Base-by-base conservation (phyloP, 30 jellyfish, hydroid and myxozoan species). In the Cassiopea andromeda region DNA sequence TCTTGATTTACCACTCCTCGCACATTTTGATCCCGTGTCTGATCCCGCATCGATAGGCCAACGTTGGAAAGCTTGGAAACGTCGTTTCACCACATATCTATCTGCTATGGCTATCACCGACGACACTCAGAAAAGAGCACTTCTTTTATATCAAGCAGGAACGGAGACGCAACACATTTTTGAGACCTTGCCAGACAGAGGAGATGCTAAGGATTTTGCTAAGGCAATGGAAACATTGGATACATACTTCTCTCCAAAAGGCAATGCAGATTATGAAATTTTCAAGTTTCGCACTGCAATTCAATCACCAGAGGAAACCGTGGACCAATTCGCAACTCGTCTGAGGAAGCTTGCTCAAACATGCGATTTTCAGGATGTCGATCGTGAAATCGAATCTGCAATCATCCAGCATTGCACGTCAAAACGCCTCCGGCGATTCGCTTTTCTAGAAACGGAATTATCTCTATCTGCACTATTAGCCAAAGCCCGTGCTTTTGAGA, bases 101-200 rank as follows among this genome's bases (percentile, higher is more conserved):
- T n/a, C n/a, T n/a, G n/a, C n/a, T n/a, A n/a, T n/a, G n/a, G n/a
- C n/a, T n/a, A n/a, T n/a, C n/a, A n/a, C n/a, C n/a, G n/a, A n/a
- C n/a, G n/a, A n/a, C n/a, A n/a, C n/a, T n/a, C n/a, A n/a, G n/a
- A n/a, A n/a, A n/a, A n/a, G n/a, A n/a, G n/a, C n/a, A n/a, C n/a
- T n/a, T n/a, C n/a, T n/a, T n/a, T n/a, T n/a, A n/a, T n/a, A n/a
- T 81, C 84, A 43, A 14, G 84, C 84, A 13, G 90, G 87, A 64
- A 15, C 17, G 61, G 87, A 85, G 5, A 81, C 61, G 3, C 90
- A 81, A 78, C 84, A 78, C 44, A 78, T 78, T 12, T 57, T 78
- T 57, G 88, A 78, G 4, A 78, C 88, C 16, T 60, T 78, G 19
- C 17, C 44, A 6, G 81, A 78, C 27, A 78, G n/a, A n/a, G 89